Percentiles rank a stretch among this genome's conserved stretches.
phyloP scores from a whole-genome alignment of 2,888 invertebrate species.

The Ptychoptera albimana region DNA sequence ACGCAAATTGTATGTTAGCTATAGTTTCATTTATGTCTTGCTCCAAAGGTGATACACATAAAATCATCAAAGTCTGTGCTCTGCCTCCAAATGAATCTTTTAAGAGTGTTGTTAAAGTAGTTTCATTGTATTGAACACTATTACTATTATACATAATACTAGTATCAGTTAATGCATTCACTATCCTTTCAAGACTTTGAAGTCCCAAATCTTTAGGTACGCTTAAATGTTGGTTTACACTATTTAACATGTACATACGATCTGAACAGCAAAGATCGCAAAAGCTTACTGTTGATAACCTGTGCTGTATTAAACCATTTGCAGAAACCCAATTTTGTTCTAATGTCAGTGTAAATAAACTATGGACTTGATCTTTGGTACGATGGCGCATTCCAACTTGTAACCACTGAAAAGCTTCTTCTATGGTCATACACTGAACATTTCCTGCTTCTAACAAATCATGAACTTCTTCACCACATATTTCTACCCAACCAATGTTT shows the following conservation, averaged over 20 bases:
- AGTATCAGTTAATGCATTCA: conserved; percentile 38
- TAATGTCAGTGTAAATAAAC: conserved; percentile 53
- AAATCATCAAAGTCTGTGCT: conserved; percentile 54
- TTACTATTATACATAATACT: conserved; percentile 20
- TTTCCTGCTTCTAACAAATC: conserved; percentile 37
- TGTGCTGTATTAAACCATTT: conserved; percentile 50
- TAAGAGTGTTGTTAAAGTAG: conserved; percentile 49
- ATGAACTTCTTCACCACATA: conserved; percentile 48
- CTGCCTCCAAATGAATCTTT: conserved; percentile 62
- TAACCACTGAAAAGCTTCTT: conserved; percentile 53
- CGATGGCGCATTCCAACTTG: conserved; percentile 47
- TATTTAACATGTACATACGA: conserved; percentile 31
- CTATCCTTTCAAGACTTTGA: conserved; percentile 48
- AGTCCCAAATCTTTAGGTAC: conserved; percentile 44
- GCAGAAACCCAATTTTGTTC: conserved; percentile 57
- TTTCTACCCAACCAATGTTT: conserved; percentile 58
- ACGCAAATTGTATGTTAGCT: conserved; percentile 48
- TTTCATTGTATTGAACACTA: conserved; percentile 37
- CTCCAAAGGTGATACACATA: conserved; percentile 54
- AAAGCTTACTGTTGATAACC: conserved; percentile 57
- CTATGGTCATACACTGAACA: conserved; percentile 42
- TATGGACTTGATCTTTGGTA: conserved; percentile 41
- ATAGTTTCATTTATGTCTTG: conserved; percentile 51
- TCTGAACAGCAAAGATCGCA: conserved; percentile 48
- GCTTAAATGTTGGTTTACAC: conserved; percentile 31